Conservation (phyloP, 2,113 vertebrate genomes). For the Trogon surrucura region DNA sequence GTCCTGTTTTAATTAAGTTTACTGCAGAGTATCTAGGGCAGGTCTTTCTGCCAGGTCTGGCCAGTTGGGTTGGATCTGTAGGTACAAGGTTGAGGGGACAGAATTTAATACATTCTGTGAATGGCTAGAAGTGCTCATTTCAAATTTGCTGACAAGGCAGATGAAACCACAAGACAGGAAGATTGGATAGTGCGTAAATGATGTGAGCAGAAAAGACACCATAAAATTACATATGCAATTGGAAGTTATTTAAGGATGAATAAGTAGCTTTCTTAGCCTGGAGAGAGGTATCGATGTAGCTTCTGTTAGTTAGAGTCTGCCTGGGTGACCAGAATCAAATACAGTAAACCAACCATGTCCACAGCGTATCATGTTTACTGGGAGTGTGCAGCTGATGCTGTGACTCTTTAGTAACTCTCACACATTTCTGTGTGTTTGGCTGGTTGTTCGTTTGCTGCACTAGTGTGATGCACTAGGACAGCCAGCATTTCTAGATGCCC, state of each 20-base stretch:
- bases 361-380: neutral
- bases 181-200: neutral
- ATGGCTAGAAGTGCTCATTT: neutral
- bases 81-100: neutral
- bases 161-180: neutral
- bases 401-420: neutral
- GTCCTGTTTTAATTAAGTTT: neutral
- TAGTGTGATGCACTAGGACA: neutral
- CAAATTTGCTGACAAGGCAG: neutral
- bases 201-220: neutral
- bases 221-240: neutral
- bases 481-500: neutral
- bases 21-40: neutral
- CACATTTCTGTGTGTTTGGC: neutral
- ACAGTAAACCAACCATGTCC: neutral
- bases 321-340: neutral
- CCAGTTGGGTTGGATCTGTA: neutral
- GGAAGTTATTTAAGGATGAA: neutral
- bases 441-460: neutral
- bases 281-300: neutral
- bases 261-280: neutral
- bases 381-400: rapidly evolving
- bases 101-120: neutral
- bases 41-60: neutral
- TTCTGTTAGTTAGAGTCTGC: neutral